A percentile compares a stretch with the other conserved stretches of the same genome.
phyloP scores from a whole-genome alignment of 2,797 vertebrate genomes.

The Mallotus villosus region DNA sequence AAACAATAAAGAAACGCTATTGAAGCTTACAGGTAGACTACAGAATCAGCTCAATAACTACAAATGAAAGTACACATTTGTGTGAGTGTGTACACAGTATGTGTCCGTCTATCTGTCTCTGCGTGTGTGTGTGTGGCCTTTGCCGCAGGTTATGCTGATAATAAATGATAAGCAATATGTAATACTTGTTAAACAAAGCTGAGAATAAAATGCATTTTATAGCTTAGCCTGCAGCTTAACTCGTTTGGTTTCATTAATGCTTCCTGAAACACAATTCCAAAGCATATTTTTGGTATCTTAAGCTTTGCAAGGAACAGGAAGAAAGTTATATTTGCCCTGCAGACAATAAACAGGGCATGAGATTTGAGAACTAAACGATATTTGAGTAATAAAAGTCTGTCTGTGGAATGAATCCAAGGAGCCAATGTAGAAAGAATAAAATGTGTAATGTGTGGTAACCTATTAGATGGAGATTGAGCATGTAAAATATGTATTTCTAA shows the following conservation, averaged over 20 bases:
- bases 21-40: too few species aligned
- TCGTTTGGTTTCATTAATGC: slow-evolving; percentile 62
- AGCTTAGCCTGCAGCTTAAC: slow-evolving; percentile 57
- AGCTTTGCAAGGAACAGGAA: slow-evolving; percentile 43
- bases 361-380: slow-evolving; percentile 40
- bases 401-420: not conserved
- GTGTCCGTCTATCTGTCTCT: not conserved
- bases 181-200: slow-evolving; percentile 67
- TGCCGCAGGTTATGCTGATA: slow-evolving; percentile 49
- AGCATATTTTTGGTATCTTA: slow-evolving; percentile 35
- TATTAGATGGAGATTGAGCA: not conserved
- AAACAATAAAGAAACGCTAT: too few species aligned
- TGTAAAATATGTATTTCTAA: not conserved
- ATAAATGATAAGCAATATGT: slow-evolving; percentile 56
- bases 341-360: slow-evolving; percentile 39
- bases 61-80: too few species aligned
- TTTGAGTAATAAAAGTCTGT: slow-evolving; percentile 39
- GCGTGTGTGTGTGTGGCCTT: slow-evolving; percentile 4
- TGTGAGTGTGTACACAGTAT: not conserved
- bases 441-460: not conserved
- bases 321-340: slow-evolving; percentile 35
- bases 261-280: slow-evolving; percentile 50
- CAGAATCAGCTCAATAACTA: too few species aligned
- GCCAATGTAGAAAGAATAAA: not conserved
- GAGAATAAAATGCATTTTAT: slow-evolving; percentile 54